Base-by-base conservation (phyloP, 1,140 invertebrate species). In the Archivesica marissinica region DNA sequence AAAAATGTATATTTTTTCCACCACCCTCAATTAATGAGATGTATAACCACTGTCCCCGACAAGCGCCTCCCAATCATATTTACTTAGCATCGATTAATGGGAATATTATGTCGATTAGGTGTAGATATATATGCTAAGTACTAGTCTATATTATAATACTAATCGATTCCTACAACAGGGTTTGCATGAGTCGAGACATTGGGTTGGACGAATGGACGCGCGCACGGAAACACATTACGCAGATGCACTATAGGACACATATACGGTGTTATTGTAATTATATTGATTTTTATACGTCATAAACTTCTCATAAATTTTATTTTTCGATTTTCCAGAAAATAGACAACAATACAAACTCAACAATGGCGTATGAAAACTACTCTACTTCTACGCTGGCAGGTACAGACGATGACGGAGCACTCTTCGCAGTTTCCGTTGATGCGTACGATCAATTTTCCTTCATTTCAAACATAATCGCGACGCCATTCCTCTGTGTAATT, bases 401-500 rank as follows among this genome's bases (percentile, higher is more conserved):
- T 50, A n/a, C 50, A 52, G 59, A 64, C 3, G 28, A 47, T 17
- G 72, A 76, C 4, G 44, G 44, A 20, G 72, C 25, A 15, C 11
- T 76, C 17, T 76, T 79, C 28, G 15, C 20, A 11, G 54, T 81
- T 54, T 50, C 78, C 3, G 59, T 25, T 28, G 78, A 70, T 39
- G 41, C 28, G 1, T 81, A 81, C 47, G 23, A 68, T 1, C n/a
- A 54, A 2, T 81, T 81, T 30, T 44, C 59, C 25, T 70, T 35
- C 44, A 20, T 68, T 11, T 33, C 44, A 41, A 70, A 81, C 30
- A 30, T 81, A 9, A 38, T 81, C 2, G 9, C 28, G 1, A 68
- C 64, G 9, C 78, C 78, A 4, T 39, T 81, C 4, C 47, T 81
- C 13, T 81, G 78, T 33, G n/a, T 47, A 9, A 20, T 50, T 39